Conservation (phyloP, 2,113 vertebrate genomes). For the Syngnathus floridae region DNA sequence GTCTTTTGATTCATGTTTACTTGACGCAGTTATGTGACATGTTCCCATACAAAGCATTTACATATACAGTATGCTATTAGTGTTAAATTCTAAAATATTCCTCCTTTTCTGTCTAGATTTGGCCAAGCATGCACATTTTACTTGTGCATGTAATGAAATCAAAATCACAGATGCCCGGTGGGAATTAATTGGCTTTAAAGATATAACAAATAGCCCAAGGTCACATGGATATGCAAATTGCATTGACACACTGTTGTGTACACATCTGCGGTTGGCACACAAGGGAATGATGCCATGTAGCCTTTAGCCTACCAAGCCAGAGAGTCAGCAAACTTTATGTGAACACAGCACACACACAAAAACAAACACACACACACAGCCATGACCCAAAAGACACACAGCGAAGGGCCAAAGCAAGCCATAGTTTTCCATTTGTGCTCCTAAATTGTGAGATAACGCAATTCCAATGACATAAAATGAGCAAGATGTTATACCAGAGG, state of each 20-base stretch:
- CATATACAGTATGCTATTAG: not conserved
- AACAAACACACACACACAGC: slow-evolving; percentile 3
- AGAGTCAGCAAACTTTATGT: slow-evolving; percentile 40
- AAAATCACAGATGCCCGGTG: slow-evolving; percentile 1
- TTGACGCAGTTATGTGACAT: not conserved
- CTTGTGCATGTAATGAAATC: not conserved
- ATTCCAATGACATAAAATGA: slow-evolving; percentile 18
- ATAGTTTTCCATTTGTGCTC: slow-evolving; percentile 1
- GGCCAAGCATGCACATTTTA: slow-evolving; percentile 1
- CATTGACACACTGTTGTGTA: slow-evolving; percentile 21
- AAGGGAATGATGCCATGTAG: slow-evolving; percentile 25
- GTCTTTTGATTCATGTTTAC: slow-evolving; percentile 4
- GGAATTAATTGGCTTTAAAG: slow-evolving; percentile 3
- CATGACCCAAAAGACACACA: slow-evolving; percentile 11
- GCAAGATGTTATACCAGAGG: not conserved
- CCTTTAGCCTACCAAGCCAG: slow-evolving; percentile 43
- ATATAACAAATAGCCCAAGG: slow-evolving; percentile 28
- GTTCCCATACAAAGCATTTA: not conserved
- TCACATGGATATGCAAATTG: slow-evolving; percentile 27
- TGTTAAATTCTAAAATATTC: too few species aligned
- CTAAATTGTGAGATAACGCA: not conserved
- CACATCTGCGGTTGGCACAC: slow-evolving; percentile 36
- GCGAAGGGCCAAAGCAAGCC: slow-evolving; percentile 32
- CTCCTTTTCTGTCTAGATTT: not conserved
- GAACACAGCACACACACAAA: slow-evolving; percentile 20